These are phyloP conservation scores for Omphaloscelis lunosa DNA, from an alignment of 2,888 invertebrate species.

Conservation along the genomic window DNA sequence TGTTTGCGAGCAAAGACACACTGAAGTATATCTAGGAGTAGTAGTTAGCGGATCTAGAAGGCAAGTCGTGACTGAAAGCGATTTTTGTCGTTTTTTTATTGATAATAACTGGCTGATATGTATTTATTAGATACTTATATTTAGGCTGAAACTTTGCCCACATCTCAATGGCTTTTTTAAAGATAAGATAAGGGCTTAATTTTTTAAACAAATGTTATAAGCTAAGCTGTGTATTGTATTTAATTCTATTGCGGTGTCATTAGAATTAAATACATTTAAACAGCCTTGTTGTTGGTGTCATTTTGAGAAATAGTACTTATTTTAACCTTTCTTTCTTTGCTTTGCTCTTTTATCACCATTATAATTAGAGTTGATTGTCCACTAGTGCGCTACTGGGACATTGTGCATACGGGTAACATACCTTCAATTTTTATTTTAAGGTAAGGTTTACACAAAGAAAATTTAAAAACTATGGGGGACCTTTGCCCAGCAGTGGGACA, in stretches of 20 bases:
- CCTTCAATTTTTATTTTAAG: background rate
- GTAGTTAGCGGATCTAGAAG: conserved; percentile 16
- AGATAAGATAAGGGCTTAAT: too few relatives aligned
- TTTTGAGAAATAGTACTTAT: background rate
- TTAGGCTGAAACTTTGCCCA: too few relatives aligned
- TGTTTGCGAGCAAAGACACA: conserved; percentile 31
- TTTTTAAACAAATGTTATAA: too few relatives aligned
- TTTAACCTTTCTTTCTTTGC: background rate
- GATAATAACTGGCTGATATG: too few relatives aligned
- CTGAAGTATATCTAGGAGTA: conserved; percentile 38
- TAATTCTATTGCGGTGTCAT: background rate
- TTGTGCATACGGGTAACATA: too few relatives aligned
- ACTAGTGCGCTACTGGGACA: background rate
- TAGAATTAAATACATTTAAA: too few relatives aligned
- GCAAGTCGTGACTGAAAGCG: conserved; percentile 27
- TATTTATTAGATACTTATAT: too few relatives aligned
- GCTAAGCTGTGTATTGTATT: too few relatives aligned
- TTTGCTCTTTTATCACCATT: background rate
- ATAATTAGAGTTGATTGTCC: background rate
- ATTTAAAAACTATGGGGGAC: background rate
- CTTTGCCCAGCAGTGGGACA: background rate
- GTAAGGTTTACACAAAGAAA: background rate
- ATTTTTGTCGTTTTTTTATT: background rate
- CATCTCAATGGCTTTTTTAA: too few relatives aligned
- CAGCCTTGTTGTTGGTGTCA: background rate